These are phyloP conservation scores for Harpagoxenus sublaevis DNA, from an alignment of 2,888 invertebrate genomes.

Conservation along the genomic window DNA sequence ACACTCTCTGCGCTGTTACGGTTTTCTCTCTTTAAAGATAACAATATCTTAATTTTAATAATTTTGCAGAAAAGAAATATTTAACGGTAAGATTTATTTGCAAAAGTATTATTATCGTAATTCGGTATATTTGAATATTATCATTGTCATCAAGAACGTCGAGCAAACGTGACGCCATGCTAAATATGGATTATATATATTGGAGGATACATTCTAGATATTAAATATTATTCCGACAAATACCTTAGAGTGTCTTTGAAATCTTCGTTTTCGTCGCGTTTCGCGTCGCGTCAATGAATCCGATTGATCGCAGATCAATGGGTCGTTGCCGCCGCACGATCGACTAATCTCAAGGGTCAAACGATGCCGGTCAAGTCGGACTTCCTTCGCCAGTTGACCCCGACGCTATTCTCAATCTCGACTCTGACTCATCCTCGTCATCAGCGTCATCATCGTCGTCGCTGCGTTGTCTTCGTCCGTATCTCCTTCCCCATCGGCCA, in stretches of 20 bases:
- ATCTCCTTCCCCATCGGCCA: conserved; percentile 55
- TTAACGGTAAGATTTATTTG: background rate
- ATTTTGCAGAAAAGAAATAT: background rate
- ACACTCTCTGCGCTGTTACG: too few species aligned
- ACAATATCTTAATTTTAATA: background rate
- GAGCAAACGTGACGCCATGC: conserved; percentile 27
- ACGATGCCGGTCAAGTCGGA: conserved; percentile 82
- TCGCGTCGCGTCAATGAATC: conserved; percentile 82
- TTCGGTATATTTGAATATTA: background rate
- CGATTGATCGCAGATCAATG: conserved; percentile 85
- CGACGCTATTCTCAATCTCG: conserved; percentile 85
- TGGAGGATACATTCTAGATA: background rate
- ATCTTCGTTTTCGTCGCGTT: conserved; percentile 51
- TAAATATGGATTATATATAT: conserved; percentile 17
- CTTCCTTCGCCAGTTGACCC: conserved; percentile 84
- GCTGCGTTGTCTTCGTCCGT: conserved; percentile 57
- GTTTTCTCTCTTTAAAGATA: background rate
- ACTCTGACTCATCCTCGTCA: conserved; percentile 80
- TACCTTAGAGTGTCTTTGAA: conserved; percentile 21
- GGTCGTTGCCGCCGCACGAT: conserved; percentile 79
- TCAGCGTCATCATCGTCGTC: conserved; percentile 70
- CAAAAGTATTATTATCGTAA: background rate
- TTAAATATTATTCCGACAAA: conserved; percentile 17
- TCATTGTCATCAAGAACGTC: background rate
- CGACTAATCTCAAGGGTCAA: conserved; percentile 82